Conservation (phyloP, 2,113 vertebrate genomes). For the Xenus cinereus region DNA sequence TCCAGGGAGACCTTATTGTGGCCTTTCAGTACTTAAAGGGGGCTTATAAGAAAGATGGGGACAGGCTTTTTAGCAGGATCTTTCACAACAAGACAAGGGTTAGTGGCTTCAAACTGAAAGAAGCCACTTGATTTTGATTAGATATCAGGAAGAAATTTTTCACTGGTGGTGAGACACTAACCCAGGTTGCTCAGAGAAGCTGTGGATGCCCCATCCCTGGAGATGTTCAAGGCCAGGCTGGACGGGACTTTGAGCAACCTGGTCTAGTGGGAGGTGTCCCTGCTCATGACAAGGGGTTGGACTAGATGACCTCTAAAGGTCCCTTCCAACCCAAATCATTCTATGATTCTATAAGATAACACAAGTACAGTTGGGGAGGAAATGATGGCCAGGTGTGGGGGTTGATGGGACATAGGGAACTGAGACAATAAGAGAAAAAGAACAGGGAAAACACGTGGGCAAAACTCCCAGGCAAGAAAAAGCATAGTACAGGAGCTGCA, state of each 20-base stretch:
- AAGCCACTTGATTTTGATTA: not conserved
- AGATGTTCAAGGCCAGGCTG: not conserved
- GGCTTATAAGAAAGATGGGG: not conserved
- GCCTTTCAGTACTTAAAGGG: not conserved
- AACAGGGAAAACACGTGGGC: not conserved
- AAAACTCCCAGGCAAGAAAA: not conserved
- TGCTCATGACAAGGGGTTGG: not conserved
- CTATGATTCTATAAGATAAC: not conserved
- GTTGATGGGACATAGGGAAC: not conserved
- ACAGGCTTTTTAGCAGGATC: not conserved
- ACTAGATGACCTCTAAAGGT: not conserved
- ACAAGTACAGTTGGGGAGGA: not conserved
- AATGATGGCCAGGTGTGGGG: not conserved
- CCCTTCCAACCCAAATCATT: not conserved
- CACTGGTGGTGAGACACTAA: not conserved
- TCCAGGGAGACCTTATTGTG: not conserved
- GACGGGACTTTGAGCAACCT: not conserved
- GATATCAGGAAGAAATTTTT: not conserved
- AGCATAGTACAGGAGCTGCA: not conserved
- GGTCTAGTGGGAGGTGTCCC: not conserved
- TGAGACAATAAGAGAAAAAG: not conserved
- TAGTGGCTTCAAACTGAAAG: not conserved
- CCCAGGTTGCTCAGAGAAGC: not conserved
- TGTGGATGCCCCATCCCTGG: not conserved
- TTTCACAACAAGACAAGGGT: not conserved